These are phyloP conservation scores for Siniperca undulata DNA, from an alignment of 2,797 vertebrate genomes.

Conservation along the genomic window DNA sequence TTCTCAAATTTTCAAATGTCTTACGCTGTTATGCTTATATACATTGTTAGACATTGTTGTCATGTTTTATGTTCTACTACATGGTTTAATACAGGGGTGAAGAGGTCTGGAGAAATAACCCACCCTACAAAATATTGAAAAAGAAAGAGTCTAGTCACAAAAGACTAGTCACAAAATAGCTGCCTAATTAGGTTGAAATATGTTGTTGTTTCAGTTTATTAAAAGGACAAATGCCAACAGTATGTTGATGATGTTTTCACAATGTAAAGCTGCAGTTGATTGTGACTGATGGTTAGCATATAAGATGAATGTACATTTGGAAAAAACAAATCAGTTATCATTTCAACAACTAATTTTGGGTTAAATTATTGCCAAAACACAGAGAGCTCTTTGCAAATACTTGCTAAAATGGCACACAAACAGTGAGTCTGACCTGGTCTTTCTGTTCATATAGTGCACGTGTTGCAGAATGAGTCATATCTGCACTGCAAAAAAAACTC, in stretches of 20 bases:
- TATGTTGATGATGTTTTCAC: neutral
- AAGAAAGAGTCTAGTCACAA: neutral
- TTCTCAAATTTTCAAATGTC: neutral
- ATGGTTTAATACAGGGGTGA: neutral
- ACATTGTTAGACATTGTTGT: neutral
- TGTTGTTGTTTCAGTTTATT: neutral
- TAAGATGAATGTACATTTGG: neutral
- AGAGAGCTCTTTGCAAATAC: neutral
- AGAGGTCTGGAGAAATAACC: neutral
- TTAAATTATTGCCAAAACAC: neutral
- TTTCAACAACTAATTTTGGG: neutral
- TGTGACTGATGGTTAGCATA: neutral
- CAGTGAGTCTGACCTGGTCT: neutral
- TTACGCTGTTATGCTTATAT: neutral
- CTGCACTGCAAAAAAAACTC: neutral
- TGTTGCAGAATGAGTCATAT: conserved; percentile 18
- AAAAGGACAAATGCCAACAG: neutral
- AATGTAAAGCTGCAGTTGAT: neutral
- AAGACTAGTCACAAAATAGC: neutral
- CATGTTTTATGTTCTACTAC: neutral
- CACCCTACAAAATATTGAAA: neutral
- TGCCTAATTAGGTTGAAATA: neutral
- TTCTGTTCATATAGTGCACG: neutral
- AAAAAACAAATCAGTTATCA: conserved; percentile 4
- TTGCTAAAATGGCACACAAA: neutral